Percentiles rank a stretch among this genome's conserved stretches.
Conservation (phyloP, 2,797 vertebrate species). For the Sebastes iracundus region DNA sequence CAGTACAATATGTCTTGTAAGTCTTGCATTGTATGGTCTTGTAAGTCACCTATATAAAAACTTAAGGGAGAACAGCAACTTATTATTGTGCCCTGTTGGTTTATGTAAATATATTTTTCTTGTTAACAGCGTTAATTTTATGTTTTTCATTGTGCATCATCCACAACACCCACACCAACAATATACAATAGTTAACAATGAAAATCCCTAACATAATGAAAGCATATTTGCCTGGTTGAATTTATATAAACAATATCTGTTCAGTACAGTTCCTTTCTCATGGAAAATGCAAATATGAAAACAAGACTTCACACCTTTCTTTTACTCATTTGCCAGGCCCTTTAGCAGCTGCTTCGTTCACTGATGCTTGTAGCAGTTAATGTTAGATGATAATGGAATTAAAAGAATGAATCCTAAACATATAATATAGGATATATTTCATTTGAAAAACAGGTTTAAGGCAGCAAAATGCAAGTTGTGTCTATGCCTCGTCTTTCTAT, state of each 20-base stretch:
- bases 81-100: background rate
- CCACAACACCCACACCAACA: background rate
- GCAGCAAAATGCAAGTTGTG: background rate
- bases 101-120: background rate
- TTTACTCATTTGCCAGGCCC: background rate
- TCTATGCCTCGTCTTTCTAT: background rate
- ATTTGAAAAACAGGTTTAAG: background rate
- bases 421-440: no score
- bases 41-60: background rate
- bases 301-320: background rate
- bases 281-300: background rate
- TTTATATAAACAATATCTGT: background rate
- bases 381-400: background rate
- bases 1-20: constrained; percentile 5
- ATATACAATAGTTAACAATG: background rate
- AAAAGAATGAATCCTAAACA: background rate
- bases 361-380: background rate
- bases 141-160: background rate
- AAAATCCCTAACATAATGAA: background rate
- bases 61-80: background rate
- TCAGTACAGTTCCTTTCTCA: background rate
- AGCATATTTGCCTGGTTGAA: background rate
- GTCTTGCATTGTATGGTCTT: background rate
- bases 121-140: background rate
- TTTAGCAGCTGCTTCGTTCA: background rate